phyloP scores from a whole-genome alignment of 2,797 vertebrate genomes.

The Anguilla anguilla region DNA sequence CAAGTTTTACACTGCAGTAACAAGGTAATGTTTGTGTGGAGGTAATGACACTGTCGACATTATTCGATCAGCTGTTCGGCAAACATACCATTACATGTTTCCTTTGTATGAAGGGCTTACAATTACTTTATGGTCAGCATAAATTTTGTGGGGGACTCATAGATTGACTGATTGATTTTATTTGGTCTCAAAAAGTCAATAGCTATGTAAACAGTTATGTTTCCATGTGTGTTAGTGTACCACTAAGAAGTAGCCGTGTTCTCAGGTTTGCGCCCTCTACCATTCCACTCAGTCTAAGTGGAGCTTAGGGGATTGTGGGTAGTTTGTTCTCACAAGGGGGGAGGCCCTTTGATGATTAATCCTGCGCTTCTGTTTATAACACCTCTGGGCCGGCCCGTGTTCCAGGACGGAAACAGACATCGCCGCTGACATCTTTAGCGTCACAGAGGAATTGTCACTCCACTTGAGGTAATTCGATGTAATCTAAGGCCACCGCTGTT shows the following conservation, averaged over 20 bases:
- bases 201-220: background rate
- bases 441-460: background rate
- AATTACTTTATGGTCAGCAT: background rate
- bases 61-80: background rate
- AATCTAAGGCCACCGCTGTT: background rate
- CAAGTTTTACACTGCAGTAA: background rate
- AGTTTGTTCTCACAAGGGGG: constrained; percentile 15
- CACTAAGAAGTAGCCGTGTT: background rate
- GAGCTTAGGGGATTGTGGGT: constrained; percentile 28
- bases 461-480: constrained; percentile 3
- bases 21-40: background rate
- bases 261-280: background rate
- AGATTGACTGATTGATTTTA: no score
- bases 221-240: background rate
- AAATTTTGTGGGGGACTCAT: background rate
- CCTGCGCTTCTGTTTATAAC: constrained; percentile 25
- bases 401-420: constrained; percentile 19
- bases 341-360: constrained; percentile 37
- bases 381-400: constrained; percentile 18
- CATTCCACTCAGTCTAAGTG: background rate
- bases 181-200: no score
- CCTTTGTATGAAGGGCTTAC: background rate
- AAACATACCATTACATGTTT: background rate
- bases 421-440: background rate
- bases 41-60: background rate